Base-by-base conservation (phyloP, 1,140 invertebrate species). In the Trichonephila clavata region DNA sequence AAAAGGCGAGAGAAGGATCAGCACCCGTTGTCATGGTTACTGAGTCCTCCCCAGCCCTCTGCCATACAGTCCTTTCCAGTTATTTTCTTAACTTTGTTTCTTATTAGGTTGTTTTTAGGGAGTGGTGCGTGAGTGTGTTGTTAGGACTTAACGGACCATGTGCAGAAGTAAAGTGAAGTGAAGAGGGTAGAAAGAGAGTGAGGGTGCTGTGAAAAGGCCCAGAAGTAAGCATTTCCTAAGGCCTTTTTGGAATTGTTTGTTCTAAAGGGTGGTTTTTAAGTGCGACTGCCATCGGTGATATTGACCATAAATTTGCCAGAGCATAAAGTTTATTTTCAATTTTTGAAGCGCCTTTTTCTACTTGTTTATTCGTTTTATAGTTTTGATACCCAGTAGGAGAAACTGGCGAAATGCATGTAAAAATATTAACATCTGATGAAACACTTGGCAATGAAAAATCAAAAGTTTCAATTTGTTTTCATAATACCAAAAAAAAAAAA, bases 31-130 rank as follows among this genome's bases (percentile, higher is more conserved):
- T 59, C 92, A 87, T 93, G 92, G 86, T 63, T 39, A 93, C 92
- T 14, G 61, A 13, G 90, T 61, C 50, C 32, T 20, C 18, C n/a
- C 60, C 2, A 20, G 2, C 32, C 43, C 18, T n/a, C 27, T n/a
- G 7, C 71, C 71, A 32, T 27, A 77, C 71, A 65, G 50, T 80
- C 43, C 87, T 77, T n/a, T 61, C 21, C 65, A 77, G 63, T 93
- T 93, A 81, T 93, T 93, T 93, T 93, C 92, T 93, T 93, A 87
- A 93, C 65, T 88, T 93, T 88, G 92, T 93, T 93, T 93, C 92
- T 93, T 93, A 93, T 87, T 93, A 81, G 71, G 86, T 93, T 93
- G 92, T 93, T 93, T 93, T 93, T 86, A 50, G 84, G 81, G 83
- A 60, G 91, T 50, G 24, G 91, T 43, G 65, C 65, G 68, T 43